phyloP scores from a whole-genome alignment of 2,888 invertebrate species.

The Zaprionus bogoriensis region DNA sequence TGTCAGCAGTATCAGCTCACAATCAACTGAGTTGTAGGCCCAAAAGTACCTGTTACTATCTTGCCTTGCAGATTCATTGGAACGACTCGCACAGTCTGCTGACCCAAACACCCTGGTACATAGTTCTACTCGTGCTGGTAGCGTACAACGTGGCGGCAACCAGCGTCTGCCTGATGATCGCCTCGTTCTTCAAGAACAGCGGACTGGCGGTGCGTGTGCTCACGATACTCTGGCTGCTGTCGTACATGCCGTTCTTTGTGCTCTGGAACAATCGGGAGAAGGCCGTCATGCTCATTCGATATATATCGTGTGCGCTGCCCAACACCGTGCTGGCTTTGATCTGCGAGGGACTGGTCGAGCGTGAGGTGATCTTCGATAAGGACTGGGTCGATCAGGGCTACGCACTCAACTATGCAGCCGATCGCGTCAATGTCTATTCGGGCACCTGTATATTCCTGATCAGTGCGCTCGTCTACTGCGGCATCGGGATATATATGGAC shows the following conservation, averaged over 20 bases:
- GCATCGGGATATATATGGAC: conserved; percentile 87
- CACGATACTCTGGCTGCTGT: conserved; percentile 89
- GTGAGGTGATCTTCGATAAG: conserved; percentile 38
- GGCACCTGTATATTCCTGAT: conserved; percentile 32
- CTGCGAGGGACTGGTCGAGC: conserved; percentile 36
- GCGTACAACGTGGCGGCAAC: conserved; percentile 88
- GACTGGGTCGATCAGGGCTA: conserved; percentile 14
- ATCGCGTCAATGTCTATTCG: conserved; percentile 15
- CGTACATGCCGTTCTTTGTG: conserved; percentile 88
- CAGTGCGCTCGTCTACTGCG: conserved; percentile 77
- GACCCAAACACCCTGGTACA: conserved; percentile 86
- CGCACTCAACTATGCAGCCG: neutral
- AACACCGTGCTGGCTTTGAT: conserved; percentile 88
- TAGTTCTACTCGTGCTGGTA: conserved; percentile 87
- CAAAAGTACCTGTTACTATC: too few species aligned
- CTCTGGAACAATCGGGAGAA: conserved; percentile 77
- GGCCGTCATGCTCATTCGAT: conserved; percentile 7
- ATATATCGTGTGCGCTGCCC: conserved; percentile 84
- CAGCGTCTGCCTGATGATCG: conserved; percentile 89
- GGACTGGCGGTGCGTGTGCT: conserved; percentile 88
- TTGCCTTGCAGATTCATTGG: conserved; percentile 79
- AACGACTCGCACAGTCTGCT: conserved; percentile 85
- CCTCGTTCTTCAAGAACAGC: conserved; percentile 90
- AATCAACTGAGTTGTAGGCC: too few species aligned
- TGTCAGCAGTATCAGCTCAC: neutral